phyloP scores from a whole-genome alignment of 2,113 vertebrate genomes.

The Apodemus sylvaticus region DNA sequence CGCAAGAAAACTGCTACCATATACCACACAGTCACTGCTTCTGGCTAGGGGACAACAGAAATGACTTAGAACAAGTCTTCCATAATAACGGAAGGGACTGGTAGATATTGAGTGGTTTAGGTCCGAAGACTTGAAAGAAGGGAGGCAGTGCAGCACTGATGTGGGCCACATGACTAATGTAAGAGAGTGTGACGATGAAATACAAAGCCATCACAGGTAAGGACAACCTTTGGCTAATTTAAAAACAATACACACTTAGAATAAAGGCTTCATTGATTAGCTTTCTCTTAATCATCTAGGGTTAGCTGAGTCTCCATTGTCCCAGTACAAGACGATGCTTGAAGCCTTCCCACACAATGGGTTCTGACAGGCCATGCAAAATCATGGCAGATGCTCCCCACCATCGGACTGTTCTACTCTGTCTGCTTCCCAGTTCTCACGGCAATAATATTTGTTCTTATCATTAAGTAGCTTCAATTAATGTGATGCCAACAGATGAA shows the following conservation, averaged over 20 bases:
- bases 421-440: not conserved
- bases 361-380: not conserved
- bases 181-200: not conserved
- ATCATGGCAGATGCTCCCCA: not conserved
- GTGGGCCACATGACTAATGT: not conserved
- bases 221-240: constrained; percentile 2
- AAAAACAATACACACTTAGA: not conserved
- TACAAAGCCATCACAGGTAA: not conserved
- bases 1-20: not conserved
- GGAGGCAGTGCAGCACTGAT: not conserved
- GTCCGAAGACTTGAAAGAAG: not conserved
- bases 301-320: not conserved
- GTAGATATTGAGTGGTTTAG: not conserved
- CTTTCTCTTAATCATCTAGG: not conserved
- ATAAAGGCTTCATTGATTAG: constrained; percentile 9
- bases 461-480: not conserved
- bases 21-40: not conserved
- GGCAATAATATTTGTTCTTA: not conserved
- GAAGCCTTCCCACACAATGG: not conserved
- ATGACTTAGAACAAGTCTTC: not conserved
- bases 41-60: not conserved
- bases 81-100: not conserved
- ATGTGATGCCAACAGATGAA: not conserved
- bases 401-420: not conserved
- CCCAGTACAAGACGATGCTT: not conserved